phyloP scores from a whole-genome alignment of 2,888 invertebrate genomes.

The Smittia aterrima region DNA sequence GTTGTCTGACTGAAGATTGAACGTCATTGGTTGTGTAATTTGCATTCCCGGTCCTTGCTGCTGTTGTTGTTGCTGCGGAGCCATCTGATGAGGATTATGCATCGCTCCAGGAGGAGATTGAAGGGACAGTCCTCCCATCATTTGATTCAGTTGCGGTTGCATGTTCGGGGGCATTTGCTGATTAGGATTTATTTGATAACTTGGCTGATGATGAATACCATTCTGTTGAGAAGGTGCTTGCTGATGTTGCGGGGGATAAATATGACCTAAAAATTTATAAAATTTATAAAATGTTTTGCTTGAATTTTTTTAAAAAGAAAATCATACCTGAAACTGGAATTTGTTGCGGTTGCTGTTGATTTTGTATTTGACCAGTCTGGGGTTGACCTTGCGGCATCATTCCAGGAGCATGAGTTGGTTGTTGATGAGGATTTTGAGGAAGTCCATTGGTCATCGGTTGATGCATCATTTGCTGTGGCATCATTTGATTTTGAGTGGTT shows the following conservation, averaged over 20 bases:
- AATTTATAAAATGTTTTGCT: neutral
- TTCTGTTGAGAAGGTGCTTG: neutral
- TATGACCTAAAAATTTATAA: conserved; percentile 15
- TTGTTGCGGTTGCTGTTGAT: conserved; percentile 40
- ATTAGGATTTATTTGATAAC: conserved; percentile 16
- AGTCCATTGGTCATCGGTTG: neutral
- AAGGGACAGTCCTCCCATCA: conserved; percentile 39
- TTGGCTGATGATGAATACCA: neutral
- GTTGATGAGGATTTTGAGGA: neutral
- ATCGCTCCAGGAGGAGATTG: conserved; percentile 43
- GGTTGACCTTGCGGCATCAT: conserved; percentile 42
- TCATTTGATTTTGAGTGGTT: conserved; percentile 43
- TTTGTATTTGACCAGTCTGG: conserved; percentile 40
- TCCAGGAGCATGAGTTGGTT: neutral
- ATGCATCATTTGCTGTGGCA: conserved; percentile 47
- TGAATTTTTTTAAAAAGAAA: neutral
- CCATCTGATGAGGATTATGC: conserved; percentile 39
- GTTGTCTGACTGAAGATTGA: conserved; percentile 49
- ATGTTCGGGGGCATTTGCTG: neutral
- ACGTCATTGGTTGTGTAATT: conserved; percentile 42
- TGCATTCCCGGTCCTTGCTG: conserved; percentile 27
- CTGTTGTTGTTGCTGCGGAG: conserved; percentile 28
- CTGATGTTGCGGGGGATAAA: neutral
- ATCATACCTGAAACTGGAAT: neutral
- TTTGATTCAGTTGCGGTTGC: conserved; percentile 31